Base-by-base conservation (phyloP, 2,888 invertebrate genomes). In the Meandrusa payeni region DNA sequence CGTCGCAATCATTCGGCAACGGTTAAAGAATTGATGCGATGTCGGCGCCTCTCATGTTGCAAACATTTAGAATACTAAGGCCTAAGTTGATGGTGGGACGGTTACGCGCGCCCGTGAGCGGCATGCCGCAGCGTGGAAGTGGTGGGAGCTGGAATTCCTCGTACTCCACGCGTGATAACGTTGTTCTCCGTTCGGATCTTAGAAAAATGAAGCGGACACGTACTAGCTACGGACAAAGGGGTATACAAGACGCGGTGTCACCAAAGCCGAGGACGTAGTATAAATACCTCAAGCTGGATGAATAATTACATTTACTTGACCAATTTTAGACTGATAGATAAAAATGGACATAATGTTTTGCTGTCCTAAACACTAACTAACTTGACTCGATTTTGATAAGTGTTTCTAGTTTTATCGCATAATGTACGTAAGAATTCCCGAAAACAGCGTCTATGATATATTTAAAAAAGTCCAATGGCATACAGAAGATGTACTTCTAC, bases 61-160 rank as follows among this genome's bases (percentile, higher is more conserved):
- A n/a, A n/a, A 65, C 71, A 64, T 67, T 57, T 61, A 62, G 71
- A 69, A 69, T 71, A 61, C 62, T 59, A 65, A 67, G 59, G 61
- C 61, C 67, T 63, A 66, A 54, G 52, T 41, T 24, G 56, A 63
- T 47, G n/a, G 49, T 37, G 40, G 51, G 67, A 71, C 75, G 76
- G 65, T 75, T 76, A 76, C 78, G 76, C 69, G 76, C 75, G 76
- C 72, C 70, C 77, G 77, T 75, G 78, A 77, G 71, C 73, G 66
- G 75, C 66, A 69, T 71, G 64, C 54, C 58, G 56, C 38, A 19
- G 32, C 41, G 20, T 49, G 50, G 64, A 65, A 73, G 66, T 65
- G 66, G 59, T 71, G 75, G 77, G 78, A 74, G 67, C 68, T 67
- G 55, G 76, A 73, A 65, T 57, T 70, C 74, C 75, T 72, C 76